Conservation (phyloP, 2,888 invertebrate genomes). For the Gonocerus acuteangulatus region DNA sequence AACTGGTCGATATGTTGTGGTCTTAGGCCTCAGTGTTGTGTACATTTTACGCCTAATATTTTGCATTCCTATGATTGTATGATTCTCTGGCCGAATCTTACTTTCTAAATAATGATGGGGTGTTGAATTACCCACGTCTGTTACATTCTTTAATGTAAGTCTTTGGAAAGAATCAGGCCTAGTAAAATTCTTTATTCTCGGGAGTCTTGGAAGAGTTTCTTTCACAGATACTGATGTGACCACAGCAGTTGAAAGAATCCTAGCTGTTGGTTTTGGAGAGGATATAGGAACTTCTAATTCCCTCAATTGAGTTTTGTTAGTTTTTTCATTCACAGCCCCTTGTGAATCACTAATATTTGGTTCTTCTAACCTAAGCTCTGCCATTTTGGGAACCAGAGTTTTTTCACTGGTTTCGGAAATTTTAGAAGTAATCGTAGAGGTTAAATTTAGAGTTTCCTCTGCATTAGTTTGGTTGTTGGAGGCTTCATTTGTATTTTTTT, state of each 20-base stretch:
- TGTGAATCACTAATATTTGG: background rate
- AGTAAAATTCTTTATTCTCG: conserved; percentile 24
- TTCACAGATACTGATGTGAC: conserved; percentile 39
- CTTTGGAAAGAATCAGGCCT: conserved; percentile 6
- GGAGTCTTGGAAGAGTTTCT: conserved; percentile 30
- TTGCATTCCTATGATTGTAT: conserved; percentile 6
- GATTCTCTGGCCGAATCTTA: background rate
- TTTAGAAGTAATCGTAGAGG: too few relatives aligned
- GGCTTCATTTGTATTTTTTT: too few relatives aligned
- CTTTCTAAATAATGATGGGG: background rate
- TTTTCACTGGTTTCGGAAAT: background rate
- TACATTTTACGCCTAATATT: conserved; percentile 27
- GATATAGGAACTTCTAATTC: conserved; percentile 34
- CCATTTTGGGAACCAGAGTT: background rate
- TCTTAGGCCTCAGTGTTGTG: conserved; percentile 30
- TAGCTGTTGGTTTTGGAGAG: conserved; percentile 47
- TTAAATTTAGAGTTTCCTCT: background rate
- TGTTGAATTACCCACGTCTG: background rate
- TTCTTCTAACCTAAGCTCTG: conserved; percentile 5
- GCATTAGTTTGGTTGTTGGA: background rate
- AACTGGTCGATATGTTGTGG: conserved; percentile 29
- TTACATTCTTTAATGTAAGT: conserved; percentile 10
- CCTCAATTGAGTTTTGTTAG: background rate
- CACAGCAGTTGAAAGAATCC: conserved; percentile 38
- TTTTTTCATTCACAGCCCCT: background rate